These are phyloP conservation scores for Hipposideros armiger DNA, from an alignment of 2,113 vertebrate species.

Conservation along the genomic window DNA sequence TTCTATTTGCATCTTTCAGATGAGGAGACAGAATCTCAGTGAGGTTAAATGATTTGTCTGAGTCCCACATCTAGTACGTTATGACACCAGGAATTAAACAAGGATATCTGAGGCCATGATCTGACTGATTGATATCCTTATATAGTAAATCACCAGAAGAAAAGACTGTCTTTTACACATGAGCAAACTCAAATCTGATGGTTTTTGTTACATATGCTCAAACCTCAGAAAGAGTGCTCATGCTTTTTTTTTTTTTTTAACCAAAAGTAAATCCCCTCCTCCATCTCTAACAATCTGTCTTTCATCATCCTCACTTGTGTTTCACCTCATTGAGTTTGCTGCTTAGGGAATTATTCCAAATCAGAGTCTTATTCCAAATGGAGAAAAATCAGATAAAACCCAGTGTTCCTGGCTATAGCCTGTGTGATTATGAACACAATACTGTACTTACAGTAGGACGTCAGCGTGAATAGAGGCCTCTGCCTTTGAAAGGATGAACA, in stretches of 20 bases:
- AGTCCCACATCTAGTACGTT: conserved; percentile 18
- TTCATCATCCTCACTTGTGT: conserved; percentile 73
- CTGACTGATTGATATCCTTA: neutral
- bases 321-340: conserved; percentile 75
- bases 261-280: conserved; percentile 48
- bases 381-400: conserved; percentile 67
- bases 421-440: conserved; percentile 74
- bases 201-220: conserved; percentile 37
- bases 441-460: conserved; percentile 74
- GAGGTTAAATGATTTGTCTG: conserved; percentile 47
- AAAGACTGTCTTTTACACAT: conserved; percentile 54
- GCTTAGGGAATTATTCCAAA: conserved; percentile 55
- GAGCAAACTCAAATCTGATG: conserved; percentile 42
- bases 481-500: conserved; percentile 75
- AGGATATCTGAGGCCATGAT: conserved; percentile 46
- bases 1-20: conserved; percentile 50
- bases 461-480: conserved; percentile 27
- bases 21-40: conserved; percentile 18
- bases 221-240: conserved; percentile 58
- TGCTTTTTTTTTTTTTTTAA: neutral
- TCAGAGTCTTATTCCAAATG: conserved; percentile 71
- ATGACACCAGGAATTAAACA: neutral
- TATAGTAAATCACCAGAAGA: neutral
- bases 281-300: conserved; percentile 68
- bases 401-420: conserved; percentile 49